A percentile compares a stretch with the other conserved stretches of the same genome.
Evolutionary conservation across 2,888 invertebrate genomes (phyloP).

Genomic region (Epistrophe grossulariae): DNA sequence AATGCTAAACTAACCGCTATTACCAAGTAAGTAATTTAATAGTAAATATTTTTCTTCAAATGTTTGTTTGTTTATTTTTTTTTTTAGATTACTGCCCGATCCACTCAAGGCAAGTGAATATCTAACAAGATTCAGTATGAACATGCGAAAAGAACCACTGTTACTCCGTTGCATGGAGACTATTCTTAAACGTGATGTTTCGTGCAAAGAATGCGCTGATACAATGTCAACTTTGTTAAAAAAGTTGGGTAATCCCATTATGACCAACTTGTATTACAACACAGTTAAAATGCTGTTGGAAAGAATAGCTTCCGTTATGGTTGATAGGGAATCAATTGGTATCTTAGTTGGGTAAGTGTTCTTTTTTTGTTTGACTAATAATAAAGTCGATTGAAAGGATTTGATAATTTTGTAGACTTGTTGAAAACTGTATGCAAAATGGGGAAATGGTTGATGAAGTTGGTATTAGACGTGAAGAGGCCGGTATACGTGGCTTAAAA

Average conservation of each 20-base stretch:
- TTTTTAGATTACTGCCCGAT: constrained; percentile 92
- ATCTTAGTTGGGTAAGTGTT: constrained; percentile 86
- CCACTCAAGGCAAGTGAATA: constrained; percentile 96
- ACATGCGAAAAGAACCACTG: constrained; percentile 89
- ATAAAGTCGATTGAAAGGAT: background rate
- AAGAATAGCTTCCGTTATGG: constrained; percentile 97
- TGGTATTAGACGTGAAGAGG: constrained; percentile 91
- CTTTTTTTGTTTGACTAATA: background rate
- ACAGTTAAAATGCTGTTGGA: constrained; percentile 97
- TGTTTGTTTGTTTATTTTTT: background rate
- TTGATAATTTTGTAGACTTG: constrained; percentile 78
- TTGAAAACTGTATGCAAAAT: constrained; percentile 90
- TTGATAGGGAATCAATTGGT: constrained; percentile 94
- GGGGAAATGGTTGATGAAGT: constrained; percentile 89
- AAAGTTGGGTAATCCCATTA: constrained; percentile 96
- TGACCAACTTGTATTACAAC: constrained; percentile 97
- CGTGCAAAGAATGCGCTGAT: constrained; percentile 97
- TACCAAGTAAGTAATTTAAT: constrained; percentile 79
- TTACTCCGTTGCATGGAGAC: constrained; percentile 93
- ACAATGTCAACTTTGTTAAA: constrained; percentile 93
- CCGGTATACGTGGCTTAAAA: constrained; percentile 95
- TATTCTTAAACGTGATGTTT: constrained; percentile 94
- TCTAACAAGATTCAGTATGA: constrained; percentile 91
- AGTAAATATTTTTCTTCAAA: constrained; percentile 5
- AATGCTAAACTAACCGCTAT: constrained; percentile 86